Conservation (phyloP, 1,140 invertebrate genomes). For the Ceratina japonica region DNA sequence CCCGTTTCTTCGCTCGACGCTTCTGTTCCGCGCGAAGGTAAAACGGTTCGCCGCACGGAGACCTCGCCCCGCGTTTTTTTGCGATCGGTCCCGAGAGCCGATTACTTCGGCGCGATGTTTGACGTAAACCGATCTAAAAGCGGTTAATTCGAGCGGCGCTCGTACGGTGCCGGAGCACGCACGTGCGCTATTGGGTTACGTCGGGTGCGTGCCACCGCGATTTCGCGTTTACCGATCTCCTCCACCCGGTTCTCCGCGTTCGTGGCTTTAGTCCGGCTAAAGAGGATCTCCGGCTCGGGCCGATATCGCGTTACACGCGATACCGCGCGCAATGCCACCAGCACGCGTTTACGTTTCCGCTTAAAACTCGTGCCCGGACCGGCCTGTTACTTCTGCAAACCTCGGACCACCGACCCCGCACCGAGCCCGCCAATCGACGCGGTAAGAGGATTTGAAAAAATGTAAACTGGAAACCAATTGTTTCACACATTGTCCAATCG, state of each 20-base stretch:
- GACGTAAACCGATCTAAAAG: slow-evolving; percentile 61
- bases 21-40: neutral
- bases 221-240: slow-evolving; percentile 46
- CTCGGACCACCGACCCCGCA: no score
- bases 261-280: slow-evolving; percentile 43
- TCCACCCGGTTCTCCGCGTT: slow-evolving; percentile 22
- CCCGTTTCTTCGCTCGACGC: neutral
- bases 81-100: slow-evolving; percentile 23
- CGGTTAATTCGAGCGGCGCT: slow-evolving; percentile 57
- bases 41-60: neutral
- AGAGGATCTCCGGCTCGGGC: slow-evolving; percentile 44
- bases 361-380: slow-evolving; percentile 10
- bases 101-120: slow-evolving; percentile 51
- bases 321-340: slow-evolving; percentile 1
- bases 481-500: no score
- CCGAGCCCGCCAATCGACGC: no score
- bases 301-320: slow-evolving; percentile 49
- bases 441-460: no score
- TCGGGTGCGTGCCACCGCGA: slow-evolving; percentile 42
- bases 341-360: slow-evolving; percentile 51
- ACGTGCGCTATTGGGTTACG: slow-evolving; percentile 44
- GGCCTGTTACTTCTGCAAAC: neutral
- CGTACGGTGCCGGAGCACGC: slow-evolving; percentile 17
- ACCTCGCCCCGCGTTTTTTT: slow-evolving; percentile 15
- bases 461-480: no score